phyloP scores from a whole-genome alignment of 2,797 vertebrate species.

The Phylloscopus collybita region DNA sequence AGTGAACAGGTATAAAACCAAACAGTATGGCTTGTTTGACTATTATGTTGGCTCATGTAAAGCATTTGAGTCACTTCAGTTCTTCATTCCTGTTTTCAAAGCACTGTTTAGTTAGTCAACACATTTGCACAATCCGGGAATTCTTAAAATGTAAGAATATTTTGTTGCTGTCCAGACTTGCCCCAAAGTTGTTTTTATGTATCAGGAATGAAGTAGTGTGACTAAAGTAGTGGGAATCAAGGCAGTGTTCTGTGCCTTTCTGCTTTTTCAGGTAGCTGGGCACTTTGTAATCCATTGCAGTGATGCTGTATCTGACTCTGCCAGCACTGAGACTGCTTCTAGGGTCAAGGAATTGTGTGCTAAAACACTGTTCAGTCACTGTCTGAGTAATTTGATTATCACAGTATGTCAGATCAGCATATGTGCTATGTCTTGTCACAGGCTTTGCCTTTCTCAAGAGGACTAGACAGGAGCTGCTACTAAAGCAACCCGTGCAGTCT shows the following conservation, averaged over 20 bases:
- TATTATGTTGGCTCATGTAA: not conserved
- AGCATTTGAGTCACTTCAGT: not conserved
- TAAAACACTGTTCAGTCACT: not conserved
- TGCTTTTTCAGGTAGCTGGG: not conserved
- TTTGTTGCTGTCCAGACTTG: not conserved
- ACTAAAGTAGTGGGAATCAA: not conserved
- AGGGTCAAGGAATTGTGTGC: not conserved
- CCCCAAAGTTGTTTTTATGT: not conserved
- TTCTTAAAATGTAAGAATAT: not conserved
- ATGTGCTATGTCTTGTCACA: not conserved
- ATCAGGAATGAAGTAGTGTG: not conserved
- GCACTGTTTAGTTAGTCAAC: not conserved
- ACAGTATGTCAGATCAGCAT: not conserved
- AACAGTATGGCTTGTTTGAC: not conserved
- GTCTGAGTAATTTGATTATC: not conserved
- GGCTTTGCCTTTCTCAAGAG: not conserved
- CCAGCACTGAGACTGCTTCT: not conserved
- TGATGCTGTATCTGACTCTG: not conserved
- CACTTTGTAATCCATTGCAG: not conserved
- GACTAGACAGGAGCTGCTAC: not conserved
- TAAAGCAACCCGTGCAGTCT: not conserved
- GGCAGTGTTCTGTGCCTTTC: not conserved
- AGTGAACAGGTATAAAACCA: conserved; percentile 87
- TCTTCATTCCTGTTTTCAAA: not conserved
- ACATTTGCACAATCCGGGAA: fast-evolving